Evolutionary conservation across 2,797 vertebrate species (phyloP).

Genomic region (Amphiprion clarkii): DNA sequence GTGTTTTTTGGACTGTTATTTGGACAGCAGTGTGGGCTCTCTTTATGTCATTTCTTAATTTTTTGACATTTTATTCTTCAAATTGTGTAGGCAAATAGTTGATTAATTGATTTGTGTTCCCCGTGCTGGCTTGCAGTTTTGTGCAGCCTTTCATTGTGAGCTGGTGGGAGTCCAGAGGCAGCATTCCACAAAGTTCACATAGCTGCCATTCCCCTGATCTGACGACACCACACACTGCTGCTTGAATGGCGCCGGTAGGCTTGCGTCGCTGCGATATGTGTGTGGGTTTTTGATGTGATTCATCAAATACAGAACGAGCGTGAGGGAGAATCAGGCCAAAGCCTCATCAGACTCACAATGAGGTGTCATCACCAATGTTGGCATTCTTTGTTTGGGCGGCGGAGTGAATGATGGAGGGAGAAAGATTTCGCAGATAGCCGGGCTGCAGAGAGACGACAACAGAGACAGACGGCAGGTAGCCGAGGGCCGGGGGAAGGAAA

Average conservation of each 20-base stretch:
- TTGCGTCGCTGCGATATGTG: slow-evolving; percentile 9
- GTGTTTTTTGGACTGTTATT: not conserved
- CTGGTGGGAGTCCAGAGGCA: slow-evolving; percentile 46
- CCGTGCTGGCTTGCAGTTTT: slow-evolving; percentile 9
- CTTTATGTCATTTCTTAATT: not conserved
- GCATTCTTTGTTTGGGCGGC: slow-evolving; percentile 44
- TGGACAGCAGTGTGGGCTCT: not conserved
- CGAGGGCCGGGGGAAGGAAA: slow-evolving; percentile 37
- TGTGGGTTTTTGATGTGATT: slow-evolving; percentile 17
- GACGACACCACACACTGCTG: slow-evolving; percentile 27
- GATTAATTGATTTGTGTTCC: slow-evolving; percentile 31
- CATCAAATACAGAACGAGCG: slow-evolving; percentile 11
- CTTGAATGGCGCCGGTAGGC: slow-evolving; percentile 16
- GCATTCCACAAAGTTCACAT: slow-evolving; percentile 62
- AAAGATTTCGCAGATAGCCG: slow-evolving; percentile 55
- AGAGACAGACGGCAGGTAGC: slow-evolving; percentile 61
- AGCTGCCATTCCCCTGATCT: slow-evolving; percentile 61
- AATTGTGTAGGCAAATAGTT: not conserved
- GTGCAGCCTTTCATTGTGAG: slow-evolving; percentile 32
- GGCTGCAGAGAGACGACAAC: slow-evolving; percentile 50
- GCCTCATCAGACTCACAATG: slow-evolving; percentile 21
- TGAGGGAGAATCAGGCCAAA: slow-evolving; percentile 10
- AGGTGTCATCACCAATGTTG: slow-evolving; percentile 27
- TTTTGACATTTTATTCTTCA: not conserved
- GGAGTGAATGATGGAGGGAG: slow-evolving; percentile 35